These are phyloP conservation scores for Thaumetopoea pityocampa DNA, from an alignment of 1,140 invertebrate genomes.

Conservation along the genomic window DNA sequence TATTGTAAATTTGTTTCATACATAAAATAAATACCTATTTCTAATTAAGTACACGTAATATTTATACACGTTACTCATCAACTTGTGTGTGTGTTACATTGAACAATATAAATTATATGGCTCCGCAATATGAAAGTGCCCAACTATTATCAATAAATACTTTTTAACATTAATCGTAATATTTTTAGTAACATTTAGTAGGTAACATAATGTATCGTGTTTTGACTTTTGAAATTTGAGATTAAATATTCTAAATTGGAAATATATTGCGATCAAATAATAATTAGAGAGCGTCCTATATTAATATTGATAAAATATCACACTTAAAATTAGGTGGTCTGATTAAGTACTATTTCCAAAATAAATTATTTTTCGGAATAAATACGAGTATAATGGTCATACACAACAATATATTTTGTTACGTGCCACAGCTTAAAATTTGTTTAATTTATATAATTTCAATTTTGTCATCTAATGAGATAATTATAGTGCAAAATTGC, in stretches of 20 bases:
- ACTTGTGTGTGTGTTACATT: conserved; percentile 44
- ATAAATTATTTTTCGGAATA: conserved; percentile 34
- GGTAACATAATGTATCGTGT: too few relatives aligned
- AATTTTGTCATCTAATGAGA: too few relatives aligned
- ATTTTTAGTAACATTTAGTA: conserved; percentile 15
- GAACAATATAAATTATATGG: conserved; percentile 60
- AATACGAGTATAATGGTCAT: conserved; percentile 43
- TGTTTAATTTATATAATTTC: too few relatives aligned
- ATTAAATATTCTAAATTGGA: conserved; percentile 5
- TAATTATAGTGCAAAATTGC: too few relatives aligned
- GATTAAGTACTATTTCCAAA: conserved; percentile 58
- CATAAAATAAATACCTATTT: conserved; percentile 58
- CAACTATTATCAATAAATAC: conserved; percentile 15
- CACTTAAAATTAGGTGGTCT: conserved; percentile 61
- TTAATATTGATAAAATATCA: conserved; percentile 64
- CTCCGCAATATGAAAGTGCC: conserved; percentile 36
- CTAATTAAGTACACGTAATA: conserved; percentile 74
- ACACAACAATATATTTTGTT: conserved; percentile 25
- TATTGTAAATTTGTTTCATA: conserved; percentile 53
- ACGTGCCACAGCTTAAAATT: conserved; percentile 3
- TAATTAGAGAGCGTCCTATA: conserved; percentile 61
- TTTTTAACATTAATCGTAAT: conserved; percentile 10
- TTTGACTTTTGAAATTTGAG: conserved; percentile 7
- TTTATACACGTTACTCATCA: conserved; percentile 49
- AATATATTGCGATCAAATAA: conserved; percentile 15